Evolutionary conservation across 2,113 vertebrate species (phyloP).

Genomic region (Connochaetes taurinus): DNA sequence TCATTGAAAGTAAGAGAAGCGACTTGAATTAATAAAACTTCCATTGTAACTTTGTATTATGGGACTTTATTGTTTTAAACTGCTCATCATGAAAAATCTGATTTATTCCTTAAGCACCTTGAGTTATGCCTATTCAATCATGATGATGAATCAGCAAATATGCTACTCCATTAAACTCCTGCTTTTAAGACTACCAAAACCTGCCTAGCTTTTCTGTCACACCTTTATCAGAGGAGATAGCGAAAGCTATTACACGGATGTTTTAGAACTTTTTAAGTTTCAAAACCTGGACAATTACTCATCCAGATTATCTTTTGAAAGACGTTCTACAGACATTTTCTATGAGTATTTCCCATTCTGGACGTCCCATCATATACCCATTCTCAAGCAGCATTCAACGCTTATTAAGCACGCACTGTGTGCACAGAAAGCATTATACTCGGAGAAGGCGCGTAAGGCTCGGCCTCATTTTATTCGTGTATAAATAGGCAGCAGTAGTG

Average conservation of each 20-base stretch:
- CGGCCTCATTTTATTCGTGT: conserved; percentile 47
- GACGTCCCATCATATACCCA: neutral
- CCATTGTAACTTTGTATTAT: neutral
- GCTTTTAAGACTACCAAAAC: conserved; percentile 9
- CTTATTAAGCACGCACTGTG: conserved; percentile 33
- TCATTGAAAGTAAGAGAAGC: neutral
- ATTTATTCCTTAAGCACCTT: conserved; percentile 22
- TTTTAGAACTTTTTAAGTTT: conserved; percentile 16
- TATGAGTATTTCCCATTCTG: neutral
- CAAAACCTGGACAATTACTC: conserved; percentile 20
- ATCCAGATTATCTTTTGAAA: neutral
- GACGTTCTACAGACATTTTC: neutral
- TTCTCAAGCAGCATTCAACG: neutral
- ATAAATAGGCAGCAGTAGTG: conserved; percentile 48
- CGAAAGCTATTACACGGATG: neutral
- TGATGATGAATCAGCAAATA: conserved; percentile 63
- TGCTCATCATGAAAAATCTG: neutral
- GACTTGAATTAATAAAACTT: neutral
- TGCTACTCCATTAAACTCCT: neutral
- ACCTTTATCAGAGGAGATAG: neutral
- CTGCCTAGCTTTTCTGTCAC: neutral
- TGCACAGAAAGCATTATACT: neutral
- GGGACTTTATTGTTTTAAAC: conserved; percentile 6
- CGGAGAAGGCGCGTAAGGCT: neutral
- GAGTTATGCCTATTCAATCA: neutral